phyloP scores from a whole-genome alignment of 2,113 vertebrate species.

The Lophotis ruficrista region DNA sequence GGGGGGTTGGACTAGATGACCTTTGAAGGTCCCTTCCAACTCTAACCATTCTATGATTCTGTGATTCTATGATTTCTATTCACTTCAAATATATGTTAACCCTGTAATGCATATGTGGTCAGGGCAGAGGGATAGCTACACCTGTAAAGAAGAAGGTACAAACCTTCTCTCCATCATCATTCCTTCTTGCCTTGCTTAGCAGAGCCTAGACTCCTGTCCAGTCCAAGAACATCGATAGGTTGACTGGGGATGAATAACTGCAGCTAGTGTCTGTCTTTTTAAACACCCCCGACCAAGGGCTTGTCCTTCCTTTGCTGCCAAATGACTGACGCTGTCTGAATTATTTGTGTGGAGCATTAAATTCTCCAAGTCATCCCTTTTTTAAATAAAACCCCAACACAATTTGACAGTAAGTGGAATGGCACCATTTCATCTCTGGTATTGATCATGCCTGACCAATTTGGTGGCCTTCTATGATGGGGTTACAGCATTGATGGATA shows the following conservation, averaged over 20 bases:
- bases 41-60: too few species aligned
- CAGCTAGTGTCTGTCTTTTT: neutral
- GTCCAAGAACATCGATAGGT: neutral
- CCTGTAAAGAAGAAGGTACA: neutral
- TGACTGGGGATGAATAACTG: neutral
- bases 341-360: neutral
- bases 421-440: neutral
- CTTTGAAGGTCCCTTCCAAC: too few species aligned
- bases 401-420: neutral
- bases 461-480: too few species aligned
- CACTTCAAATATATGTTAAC: neutral
- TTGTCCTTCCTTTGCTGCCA: constrained; percentile 42
- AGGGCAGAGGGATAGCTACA: neutral
- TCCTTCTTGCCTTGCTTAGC: neutral
- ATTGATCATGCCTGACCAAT: too few species aligned
- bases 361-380: neutral
- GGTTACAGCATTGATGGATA: too few species aligned
- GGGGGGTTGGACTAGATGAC: too few species aligned
- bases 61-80: too few species aligned
- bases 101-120: too few species aligned
- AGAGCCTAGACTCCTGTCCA: neutral
- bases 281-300: constrained; percentile 14
- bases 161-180: neutral
- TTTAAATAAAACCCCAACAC: neutral
- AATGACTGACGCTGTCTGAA: neutral